phyloP scores from a whole-genome alignment of 2,797 vertebrate species.

The Tenualosa thibaudeaui region DNA sequence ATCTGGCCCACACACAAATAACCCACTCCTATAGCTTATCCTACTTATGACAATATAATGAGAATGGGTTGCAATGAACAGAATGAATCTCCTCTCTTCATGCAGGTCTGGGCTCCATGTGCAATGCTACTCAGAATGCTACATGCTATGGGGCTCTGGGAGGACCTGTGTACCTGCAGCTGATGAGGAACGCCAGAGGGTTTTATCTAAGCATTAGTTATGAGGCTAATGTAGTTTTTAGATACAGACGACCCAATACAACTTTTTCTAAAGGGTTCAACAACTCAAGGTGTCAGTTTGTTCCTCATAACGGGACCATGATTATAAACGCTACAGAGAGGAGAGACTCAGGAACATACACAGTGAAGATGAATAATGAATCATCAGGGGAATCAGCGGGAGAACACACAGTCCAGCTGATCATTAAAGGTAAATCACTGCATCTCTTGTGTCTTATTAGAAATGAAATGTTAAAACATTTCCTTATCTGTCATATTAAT shows the following conservation, averaged over 20 bases:
- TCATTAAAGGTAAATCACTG: conserved; percentile 57
- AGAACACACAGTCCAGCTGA: conserved; percentile 16
- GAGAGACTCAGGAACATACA: conserved; percentile 45
- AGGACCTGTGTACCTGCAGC: conserved; percentile 50
- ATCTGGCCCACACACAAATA: too few species aligned
- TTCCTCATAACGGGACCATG: conserved; percentile 41
- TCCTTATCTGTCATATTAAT: too few species aligned
- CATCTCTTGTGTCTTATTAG: neutral
- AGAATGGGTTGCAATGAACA: too few species aligned
- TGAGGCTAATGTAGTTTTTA: rapidly evolving
- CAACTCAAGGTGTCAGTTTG: conserved; percentile 40
- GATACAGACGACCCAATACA: rapidly evolving
- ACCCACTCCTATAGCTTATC: too few species aligned
- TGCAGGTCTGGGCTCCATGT: neutral
- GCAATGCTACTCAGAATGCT: neutral
- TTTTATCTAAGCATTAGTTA: rapidly evolving
- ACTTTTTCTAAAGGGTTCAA: neutral
- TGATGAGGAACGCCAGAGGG: conserved; percentile 27
- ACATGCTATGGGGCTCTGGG: conserved; percentile 42
- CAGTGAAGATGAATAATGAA: rapidly evolving
- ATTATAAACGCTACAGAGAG: conserved; percentile 44
- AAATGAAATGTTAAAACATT: too few species aligned
- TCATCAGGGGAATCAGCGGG: rapidly evolving
- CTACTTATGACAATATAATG: too few species aligned
- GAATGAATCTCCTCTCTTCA: neutral